Evolutionary conservation across 2,113 vertebrate genomes (phyloP).

Genomic region (Jacana jacana): DNA sequence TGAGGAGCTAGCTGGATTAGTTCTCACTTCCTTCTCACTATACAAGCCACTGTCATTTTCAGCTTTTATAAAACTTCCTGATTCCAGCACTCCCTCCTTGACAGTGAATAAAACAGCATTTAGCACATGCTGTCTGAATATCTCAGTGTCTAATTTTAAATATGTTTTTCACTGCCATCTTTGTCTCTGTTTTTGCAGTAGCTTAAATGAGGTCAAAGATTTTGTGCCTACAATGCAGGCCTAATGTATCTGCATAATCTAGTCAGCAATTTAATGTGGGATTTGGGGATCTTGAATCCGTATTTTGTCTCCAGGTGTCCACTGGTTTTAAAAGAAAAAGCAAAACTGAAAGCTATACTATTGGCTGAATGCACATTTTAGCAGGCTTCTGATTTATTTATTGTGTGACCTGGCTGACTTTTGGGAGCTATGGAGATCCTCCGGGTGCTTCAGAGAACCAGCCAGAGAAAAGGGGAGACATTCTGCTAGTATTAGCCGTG

Average conservation of each 20-base stretch:
- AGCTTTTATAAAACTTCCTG: neutral
- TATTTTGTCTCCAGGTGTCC: neutral
- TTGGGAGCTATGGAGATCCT: neutral
- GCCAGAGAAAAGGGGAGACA: neutral
- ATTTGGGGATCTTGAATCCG: neutral
- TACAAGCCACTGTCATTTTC: neutral
- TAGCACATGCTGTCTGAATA: constrained; percentile 27
- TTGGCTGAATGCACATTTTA: neutral
- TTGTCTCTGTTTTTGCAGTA: neutral
- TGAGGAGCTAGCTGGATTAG: neutral
- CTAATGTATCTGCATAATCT: neutral
- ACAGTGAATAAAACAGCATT: constrained; percentile 11
- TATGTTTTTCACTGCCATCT: neutral
- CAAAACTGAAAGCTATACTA: neutral
- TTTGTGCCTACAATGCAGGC: neutral
- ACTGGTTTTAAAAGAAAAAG: neutral
- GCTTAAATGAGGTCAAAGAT: constrained; percentile 37
- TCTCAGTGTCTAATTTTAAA: constrained; percentile 26
- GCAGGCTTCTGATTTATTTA: neutral
- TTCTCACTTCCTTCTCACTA: neutral
- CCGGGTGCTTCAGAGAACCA: neutral
- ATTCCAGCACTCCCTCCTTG: neutral
- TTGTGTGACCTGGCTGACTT: neutral
- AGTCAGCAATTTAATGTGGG: neutral
- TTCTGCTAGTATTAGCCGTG: neutral